Evolutionary conservation across 2,888 invertebrate genomes (phyloP), one percentile per base, ranked within the genome.

Genomic region (Diachrysia chrysitis): DNA sequence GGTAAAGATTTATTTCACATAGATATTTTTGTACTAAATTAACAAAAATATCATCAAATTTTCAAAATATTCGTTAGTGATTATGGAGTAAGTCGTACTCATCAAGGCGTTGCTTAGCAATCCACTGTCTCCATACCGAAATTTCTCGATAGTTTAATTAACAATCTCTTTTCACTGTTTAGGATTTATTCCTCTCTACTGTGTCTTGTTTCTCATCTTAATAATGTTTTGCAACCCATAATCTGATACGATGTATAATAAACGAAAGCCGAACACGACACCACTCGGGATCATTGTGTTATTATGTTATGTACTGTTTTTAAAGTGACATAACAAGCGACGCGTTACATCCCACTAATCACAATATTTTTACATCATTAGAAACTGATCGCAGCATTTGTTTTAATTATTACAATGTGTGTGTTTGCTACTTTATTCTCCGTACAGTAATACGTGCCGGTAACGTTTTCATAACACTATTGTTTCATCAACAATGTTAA

Each of bases 401-500:
- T 75, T 78, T 73, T 63, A 70, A n/a, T 70, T 76, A 58, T 16
- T 58, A 66, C 60, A 58, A 69, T 74, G 70, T 68, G 66, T 63
- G 25, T 70, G 63, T 66, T 68, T 63, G 53, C 56, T 51, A 58
- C 62, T 66, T 58, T 58, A n/a, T 77, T 77, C 79, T 66, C n/a
- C 54, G 74, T 25, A 78, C 10, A 58, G 63, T 48, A 54, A 55
- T 61, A 55, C 62, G 37, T 42, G 37, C 23, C 9, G 21, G 63
- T 58, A 66, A 66, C 61, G 63, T 65, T 76, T 71, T 72, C 67
- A 77, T 71, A 81, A 83, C 78, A 82, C 37, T 58, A 65, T 73
- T 82, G 81, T 82, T 79, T 71, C 56, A 17, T 57, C 59, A 58
- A 77, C 75, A 83, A 73, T 59, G 58, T 19, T n/a, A 29, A 59